A percentile compares a stretch with the other conserved stretches of the same genome.
Evolutionary conservation across 2,888 invertebrate genomes (phyloP).

Genomic region (Tortrix viridana): DNA sequence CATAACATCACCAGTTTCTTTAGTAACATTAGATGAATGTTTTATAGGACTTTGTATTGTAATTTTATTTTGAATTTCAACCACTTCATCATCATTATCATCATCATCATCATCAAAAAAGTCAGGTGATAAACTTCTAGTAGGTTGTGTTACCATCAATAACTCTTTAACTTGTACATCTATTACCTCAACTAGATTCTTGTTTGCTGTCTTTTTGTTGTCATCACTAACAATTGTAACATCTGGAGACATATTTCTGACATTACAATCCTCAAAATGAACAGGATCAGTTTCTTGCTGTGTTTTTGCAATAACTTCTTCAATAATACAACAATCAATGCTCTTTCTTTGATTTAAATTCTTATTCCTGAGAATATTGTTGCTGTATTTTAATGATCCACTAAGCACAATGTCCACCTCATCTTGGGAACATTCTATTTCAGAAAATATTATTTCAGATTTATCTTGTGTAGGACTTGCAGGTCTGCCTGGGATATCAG

Average conservation of each 20-base stretch:
- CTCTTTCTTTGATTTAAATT: slow-evolving; percentile 14
- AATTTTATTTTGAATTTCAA: slow-evolving; percentile 25
- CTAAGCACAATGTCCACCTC: slow-evolving; percentile 70
- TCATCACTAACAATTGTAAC: neutral
- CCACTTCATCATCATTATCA: slow-evolving; percentile 48
- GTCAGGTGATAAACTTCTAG: slow-evolving; percentile 73
- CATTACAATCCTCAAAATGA: neutral
- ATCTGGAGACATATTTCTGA: neutral
- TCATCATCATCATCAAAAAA: slow-evolving; percentile 78
- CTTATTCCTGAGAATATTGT: slow-evolving; percentile 52
- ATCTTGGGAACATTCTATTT: slow-evolving; percentile 63
- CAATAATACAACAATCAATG: slow-evolving; percentile 13
- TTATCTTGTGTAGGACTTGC: slow-evolving; percentile 70
- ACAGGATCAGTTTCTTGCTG: slow-evolving; percentile 17
- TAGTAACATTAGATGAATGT: slow-evolving; percentile 32
- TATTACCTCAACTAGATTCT: slow-evolving; percentile 13
- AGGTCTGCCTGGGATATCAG: slow-evolving; percentile 86
- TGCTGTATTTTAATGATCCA: slow-evolving; percentile 57
- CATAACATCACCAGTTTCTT: slow-evolving; percentile 50
- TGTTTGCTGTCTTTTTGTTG: neutral
- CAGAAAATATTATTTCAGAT: slow-evolving; percentile 56
- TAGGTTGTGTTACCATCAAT: slow-evolving; percentile 31
- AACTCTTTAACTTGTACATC: slow-evolving; percentile 31
- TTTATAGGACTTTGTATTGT: slow-evolving; percentile 8
- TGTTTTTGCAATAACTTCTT: slow-evolving; percentile 17